phyloP scores from a whole-genome alignment of 1,140 invertebrate species.

The Halotydeus destructor region DNA sequence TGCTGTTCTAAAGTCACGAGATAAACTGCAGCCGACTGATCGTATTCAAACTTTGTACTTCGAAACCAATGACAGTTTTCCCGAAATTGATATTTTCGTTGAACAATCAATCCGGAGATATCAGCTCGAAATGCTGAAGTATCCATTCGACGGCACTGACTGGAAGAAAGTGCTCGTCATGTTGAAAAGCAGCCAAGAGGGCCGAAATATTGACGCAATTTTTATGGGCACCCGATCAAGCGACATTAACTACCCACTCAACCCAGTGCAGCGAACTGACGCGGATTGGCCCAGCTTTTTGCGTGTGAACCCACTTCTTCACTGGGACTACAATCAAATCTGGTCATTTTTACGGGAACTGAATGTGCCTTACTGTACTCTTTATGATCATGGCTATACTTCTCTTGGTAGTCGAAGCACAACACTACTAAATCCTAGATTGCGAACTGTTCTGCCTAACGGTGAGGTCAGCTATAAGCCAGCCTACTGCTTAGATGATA shows the following conservation, averaged over 20 bases:
- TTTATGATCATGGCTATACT: constrained; percentile 72
- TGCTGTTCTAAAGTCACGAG: constrained; percentile 33
- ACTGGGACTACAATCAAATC: constrained; percentile 70
- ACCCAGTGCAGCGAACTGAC: constrained; percentile 37
- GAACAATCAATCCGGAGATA: constrained; percentile 41
- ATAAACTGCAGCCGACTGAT: constrained; percentile 16
- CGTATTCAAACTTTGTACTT: constrained; percentile 38
- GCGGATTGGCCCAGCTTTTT: constrained; percentile 63
- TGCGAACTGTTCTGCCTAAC: constrained; percentile 30
- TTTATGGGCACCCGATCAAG: constrained; percentile 67
- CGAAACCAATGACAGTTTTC: constrained; percentile 50
- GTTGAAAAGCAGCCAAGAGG: constrained; percentile 32
- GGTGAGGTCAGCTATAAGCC: constrained; percentile 39
- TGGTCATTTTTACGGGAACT: constrained; percentile 62
- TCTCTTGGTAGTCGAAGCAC: constrained; percentile 57
- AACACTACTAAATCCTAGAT: constrained; percentile 52
- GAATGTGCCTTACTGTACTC: constrained; percentile 58
- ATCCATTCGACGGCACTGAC: constrained; percentile 38
- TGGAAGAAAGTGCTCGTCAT: constrained; percentile 42
- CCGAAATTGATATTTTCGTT: constrained; percentile 67
- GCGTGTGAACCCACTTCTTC: constrained; percentile 61
- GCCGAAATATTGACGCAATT: constrained; percentile 48
- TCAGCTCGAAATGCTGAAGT: constrained; percentile 42
- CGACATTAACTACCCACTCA: constrained; percentile 32
- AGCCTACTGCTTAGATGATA: constrained; percentile 52